Percentiles rank a stretch among this genome's conserved stretches.
Evolutionary conservation across 2,888 invertebrate species (phyloP).

Genomic region (Cyclophora albipunctata): DNA sequence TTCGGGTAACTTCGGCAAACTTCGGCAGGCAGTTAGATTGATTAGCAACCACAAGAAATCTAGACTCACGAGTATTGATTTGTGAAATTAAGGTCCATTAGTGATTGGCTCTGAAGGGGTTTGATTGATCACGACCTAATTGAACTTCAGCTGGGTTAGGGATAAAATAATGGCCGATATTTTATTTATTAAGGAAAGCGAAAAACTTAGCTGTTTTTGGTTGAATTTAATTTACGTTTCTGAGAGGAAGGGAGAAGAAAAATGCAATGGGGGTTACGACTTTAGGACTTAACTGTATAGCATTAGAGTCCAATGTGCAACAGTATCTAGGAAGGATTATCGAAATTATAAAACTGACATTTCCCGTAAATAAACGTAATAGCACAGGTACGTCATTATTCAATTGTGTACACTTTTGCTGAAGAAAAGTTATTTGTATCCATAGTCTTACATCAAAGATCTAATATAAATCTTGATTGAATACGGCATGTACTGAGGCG

Average conservation of each 20-base stretch:
- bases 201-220: neutral
- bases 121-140: no score
- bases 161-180: neutral
- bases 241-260: slow-evolving; percentile 89
- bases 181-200: neutral
- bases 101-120: slow-evolving; percentile 1
- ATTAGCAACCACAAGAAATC: slow-evolving; percentile 3
- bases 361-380: slow-evolving; percentile 86
- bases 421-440: neutral
- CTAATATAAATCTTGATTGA: no score
- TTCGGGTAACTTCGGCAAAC: slow-evolving; percentile 9
- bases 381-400: slow-evolving; percentile 91
- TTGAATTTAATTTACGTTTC: slow-evolving; percentile 67
- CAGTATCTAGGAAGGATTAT: slow-evolving; percentile 88
- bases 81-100: slow-evolving; percentile 3
- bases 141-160: neutral
- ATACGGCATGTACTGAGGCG: no score
- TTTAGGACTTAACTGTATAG: slow-evolving; percentile 93
- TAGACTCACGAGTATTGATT: slow-evolving; percentile 2
- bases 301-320: slow-evolving; percentile 87
- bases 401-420: slow-evolving; percentile 80
- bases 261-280: slow-evolving; percentile 91
- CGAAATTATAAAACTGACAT: slow-evolving; percentile 83
- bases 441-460: no score
- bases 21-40: slow-evolving; percentile 5